Percentiles rank a stretch among this genome's conserved stretches.
phyloP scores from a whole-genome alignment of 2,113 vertebrate genomes.

The Ginglymostoma cirratum region DNA sequence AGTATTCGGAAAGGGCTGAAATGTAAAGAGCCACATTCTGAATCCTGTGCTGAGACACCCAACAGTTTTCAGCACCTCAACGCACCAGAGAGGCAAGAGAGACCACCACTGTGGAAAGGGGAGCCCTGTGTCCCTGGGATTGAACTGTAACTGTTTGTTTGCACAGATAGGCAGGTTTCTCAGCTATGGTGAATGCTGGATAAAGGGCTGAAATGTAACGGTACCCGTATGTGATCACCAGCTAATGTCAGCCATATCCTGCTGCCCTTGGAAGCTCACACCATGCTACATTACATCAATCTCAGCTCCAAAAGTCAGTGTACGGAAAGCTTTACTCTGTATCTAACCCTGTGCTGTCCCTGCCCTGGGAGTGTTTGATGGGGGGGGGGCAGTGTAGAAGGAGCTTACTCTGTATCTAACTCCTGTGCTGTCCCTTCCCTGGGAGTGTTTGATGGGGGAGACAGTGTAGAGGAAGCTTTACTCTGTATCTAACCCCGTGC shows the following conservation, averaged over 20 bases:
- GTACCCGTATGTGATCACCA: too few species aligned
- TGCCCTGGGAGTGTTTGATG: not conserved
- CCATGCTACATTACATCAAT: too few species aligned
- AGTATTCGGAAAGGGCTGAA: conserved; percentile 31
- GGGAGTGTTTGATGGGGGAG: not conserved
- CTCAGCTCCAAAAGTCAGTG: too few species aligned
- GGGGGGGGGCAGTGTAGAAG: too few species aligned
- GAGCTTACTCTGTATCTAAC: not conserved
- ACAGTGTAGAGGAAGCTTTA: not conserved
- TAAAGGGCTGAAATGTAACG: not conserved
- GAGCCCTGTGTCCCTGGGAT: not conserved
- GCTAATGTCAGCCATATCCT: too few species aligned
- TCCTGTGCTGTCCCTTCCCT: not conserved
- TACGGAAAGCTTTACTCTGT: not conserved
- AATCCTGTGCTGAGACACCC: not conserved
- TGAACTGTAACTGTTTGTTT: not conserved
- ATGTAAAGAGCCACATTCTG: accelerated
- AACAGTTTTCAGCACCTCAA: not conserved
- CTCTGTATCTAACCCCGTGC: not conserved
- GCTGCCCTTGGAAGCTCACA: too few species aligned
- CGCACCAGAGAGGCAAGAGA: not conserved
- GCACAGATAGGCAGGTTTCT: too few species aligned
- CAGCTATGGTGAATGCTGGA: too few species aligned
- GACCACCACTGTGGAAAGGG: not conserved
- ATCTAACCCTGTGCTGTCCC: not conserved